A percentile compares a stretch with the other conserved stretches of the same genome.
phyloP scores from a whole-genome alignment of 2,113 vertebrate genomes.

The Tauraco erythrolophus region DNA sequence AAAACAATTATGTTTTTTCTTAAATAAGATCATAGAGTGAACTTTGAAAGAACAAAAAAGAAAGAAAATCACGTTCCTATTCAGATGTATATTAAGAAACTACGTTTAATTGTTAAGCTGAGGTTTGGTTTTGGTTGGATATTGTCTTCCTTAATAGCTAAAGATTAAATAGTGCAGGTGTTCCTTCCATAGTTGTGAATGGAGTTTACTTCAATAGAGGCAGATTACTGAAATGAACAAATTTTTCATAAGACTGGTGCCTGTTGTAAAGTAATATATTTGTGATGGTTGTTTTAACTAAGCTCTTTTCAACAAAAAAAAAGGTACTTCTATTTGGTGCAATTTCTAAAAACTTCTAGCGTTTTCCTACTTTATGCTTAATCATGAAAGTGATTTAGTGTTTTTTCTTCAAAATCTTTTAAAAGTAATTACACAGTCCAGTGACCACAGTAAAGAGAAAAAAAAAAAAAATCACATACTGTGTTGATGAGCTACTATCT shows the following conservation, averaged over 20 bases:
- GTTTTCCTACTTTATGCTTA: not conserved
- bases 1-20: not conserved
- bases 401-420: slow-evolving; percentile 16
- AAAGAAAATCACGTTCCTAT: not conserved
- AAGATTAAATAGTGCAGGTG: not conserved
- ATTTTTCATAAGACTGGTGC: not conserved
- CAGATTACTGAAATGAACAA: not conserved
- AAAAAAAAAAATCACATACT: not conserved
- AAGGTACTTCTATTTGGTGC: not conserved
- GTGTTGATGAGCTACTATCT: not conserved
- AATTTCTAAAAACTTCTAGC: not conserved
- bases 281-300: not conserved
- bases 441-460: not conserved
- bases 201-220: not conserved
- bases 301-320: not conserved
- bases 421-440: slow-evolving; percentile 22
- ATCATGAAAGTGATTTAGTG: not conserved
- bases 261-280: not conserved
- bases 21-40: not conserved
- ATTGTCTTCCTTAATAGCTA: not conserved
- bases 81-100: not conserved
- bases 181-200: not conserved
- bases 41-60: not conserved
- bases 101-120: not conserved
- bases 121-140: not conserved